Percentiles rank a stretch among this genome's conserved stretches.
These are phyloP conservation scores for Chascanopsetta lugubris DNA, from an alignment of 2,113 vertebrate genomes.

Conservation along the genomic window DNA sequence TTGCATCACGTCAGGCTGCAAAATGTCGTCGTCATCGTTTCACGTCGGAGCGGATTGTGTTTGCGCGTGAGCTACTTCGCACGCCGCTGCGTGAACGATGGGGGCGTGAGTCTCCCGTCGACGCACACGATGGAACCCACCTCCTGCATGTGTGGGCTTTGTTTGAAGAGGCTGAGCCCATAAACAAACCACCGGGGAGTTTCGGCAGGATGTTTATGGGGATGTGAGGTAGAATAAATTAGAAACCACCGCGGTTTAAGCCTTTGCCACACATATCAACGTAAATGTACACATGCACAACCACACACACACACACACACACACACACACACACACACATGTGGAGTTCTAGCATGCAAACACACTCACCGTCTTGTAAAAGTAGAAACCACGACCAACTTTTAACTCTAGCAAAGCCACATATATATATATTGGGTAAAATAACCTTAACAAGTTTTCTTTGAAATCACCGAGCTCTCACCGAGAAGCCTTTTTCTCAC, in stretches of 20 bases:
- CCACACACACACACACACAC: constrained; percentile 1
- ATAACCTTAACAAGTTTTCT: constrained; percentile 42
- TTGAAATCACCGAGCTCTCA: constrained; percentile 36
- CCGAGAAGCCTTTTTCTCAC: constrained; percentile 61
- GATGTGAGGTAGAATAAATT: constrained; percentile 71
- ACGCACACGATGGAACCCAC: constrained; percentile 35
- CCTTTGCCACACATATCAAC: neutral
- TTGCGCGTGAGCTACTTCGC: constrained; percentile 17
- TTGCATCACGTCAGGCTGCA: neutral
- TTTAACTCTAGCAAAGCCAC: constrained; percentile 23
- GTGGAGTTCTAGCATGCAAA: constrained; percentile 13
- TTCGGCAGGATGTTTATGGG: constrained; percentile 75
- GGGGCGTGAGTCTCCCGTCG: constrained; percentile 15
- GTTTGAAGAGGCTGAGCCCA: constrained; percentile 63
- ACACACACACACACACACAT: constrained; percentile 5
- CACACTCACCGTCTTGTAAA: constrained; percentile 23
- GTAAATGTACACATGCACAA: neutral
- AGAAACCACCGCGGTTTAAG: constrained; percentile 53
- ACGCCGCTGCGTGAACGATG: constrained; percentile 7
- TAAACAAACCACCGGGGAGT: constrained; percentile 66
- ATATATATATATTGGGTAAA: constrained; percentile 49
- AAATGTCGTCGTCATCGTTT: no score
- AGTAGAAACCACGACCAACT: constrained; percentile 1
- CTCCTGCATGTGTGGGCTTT: constrained; percentile 76
- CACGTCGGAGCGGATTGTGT: no score